Percentiles rank a stretch among this genome's conserved stretches.
phyloP scores from a whole-genome alignment of 2,888 invertebrate genomes.

The Cantharis rustica region DNA sequence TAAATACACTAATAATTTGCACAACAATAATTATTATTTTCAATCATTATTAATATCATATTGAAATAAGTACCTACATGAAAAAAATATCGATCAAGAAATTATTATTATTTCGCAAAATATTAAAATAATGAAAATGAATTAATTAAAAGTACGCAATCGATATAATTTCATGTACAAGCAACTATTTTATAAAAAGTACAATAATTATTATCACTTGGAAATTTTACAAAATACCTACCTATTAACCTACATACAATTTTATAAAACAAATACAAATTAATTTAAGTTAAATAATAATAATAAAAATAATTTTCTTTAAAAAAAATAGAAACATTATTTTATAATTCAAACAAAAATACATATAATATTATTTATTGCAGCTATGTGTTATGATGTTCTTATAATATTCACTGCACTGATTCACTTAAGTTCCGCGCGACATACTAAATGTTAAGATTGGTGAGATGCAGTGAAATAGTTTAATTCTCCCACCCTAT shows the following conservation, averaged over 20 bases:
- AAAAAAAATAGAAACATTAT: background rate
- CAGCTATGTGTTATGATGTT: background rate
- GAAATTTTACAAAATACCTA: background rate
- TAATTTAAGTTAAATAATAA: background rate
- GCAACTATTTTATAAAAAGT: background rate
- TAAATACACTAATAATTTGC: background rate
- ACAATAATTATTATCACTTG: background rate
- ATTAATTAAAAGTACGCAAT: background rate
- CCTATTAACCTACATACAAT: background rate
- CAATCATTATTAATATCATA: background rate
- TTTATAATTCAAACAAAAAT: background rate
- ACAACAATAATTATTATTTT: background rate
- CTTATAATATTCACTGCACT: background rate
- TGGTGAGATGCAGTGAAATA: background rate
- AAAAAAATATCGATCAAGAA: background rate
- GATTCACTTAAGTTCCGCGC: background rate
- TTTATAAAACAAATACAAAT: background rate
- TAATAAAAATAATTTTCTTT: background rate
- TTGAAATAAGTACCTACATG: background rate
- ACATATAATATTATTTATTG: background rate
- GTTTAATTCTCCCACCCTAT: slow-evolving; percentile 26
- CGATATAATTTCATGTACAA: background rate
- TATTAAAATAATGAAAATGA: background rate
- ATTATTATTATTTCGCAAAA: background rate
- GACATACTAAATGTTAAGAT: background rate